Evolutionary conservation across 64 coral and sea anemone genomes (phyloP), one percentile per base, ranked within the genome.

Genomic region (Trachythela sp.): DNA sequence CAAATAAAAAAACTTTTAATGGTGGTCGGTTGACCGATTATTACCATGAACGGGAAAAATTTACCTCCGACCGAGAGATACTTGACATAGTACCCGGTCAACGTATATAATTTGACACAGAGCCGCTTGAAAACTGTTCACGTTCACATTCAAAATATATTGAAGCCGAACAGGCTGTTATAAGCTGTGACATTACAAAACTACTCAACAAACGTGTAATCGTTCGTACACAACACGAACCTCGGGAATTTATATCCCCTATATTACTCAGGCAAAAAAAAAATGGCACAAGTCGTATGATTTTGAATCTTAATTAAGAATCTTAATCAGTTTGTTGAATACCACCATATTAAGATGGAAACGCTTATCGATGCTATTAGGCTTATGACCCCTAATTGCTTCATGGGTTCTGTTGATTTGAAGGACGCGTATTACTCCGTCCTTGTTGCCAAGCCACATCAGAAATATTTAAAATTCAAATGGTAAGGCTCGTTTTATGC

Each of bases 81-180:
- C 88, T 89, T 48, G 41, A 89, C 32, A 89, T 89, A 42, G 68
- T 89, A 20, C 49, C 37, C 18, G 70, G 88, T 0, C 70, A 77
- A 77, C 70, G 48, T 41, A 77, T 89, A 33, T 20, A 83, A 83
- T 89, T 68, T 40, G 32, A 37, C 6, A 37, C n/a, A 9, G 22
- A 35, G 34, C 86, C 86, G 17, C 20, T 14, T 64, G 24, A 88
- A 40, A 88, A 17, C 22, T 36, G 33, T 54, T 0, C 10, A 1
- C 86, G 18, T 36, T 9, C 30, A 38, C 36, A 39, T 20, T 38
- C 34, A 22, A 77, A 35, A 4, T 0, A 77, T 38, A 26, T 22
- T 32, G 10, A 70, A 70, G 64, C 64, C 0, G 64, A 70, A 32
- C 64, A 32, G 20, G 30, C 71, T 0, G 71, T 77, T 13, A 77